These are phyloP conservation scores for Papilio machaon DNA, from an alignment of 1,140 invertebrate genomes.

Conservation along the genomic window DNA sequence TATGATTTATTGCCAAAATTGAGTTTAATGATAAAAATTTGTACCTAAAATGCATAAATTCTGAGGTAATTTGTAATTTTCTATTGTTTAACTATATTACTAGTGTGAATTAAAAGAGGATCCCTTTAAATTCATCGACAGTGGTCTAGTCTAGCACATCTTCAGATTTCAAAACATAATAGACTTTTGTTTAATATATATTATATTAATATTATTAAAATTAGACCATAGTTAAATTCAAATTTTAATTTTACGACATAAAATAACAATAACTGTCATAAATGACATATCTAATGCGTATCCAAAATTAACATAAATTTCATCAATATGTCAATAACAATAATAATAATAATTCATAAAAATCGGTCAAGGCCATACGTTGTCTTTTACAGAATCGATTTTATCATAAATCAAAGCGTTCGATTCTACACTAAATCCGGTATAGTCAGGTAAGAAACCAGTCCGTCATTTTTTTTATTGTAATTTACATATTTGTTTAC, in stretches of 20 bases:
- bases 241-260: neutral
- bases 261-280: conserved; percentile 24
- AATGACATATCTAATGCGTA: conserved; percentile 11
- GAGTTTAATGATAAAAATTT: no score
- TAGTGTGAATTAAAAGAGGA: no score
- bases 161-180: no score
- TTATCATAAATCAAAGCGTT: neutral
- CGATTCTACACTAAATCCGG: neutral
- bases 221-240: neutral
- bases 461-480: neutral
- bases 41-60: no score
- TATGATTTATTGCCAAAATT: no score
- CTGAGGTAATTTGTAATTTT: no score
- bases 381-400: conserved; percentile 7
- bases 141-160: no score
- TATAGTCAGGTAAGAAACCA: neutral
- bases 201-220: neutral
- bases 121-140: no score
- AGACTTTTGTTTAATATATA: no score
- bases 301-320: neutral
- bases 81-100: no score
- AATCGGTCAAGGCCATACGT: conserved; percentile 18
- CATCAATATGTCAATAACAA: neutral
- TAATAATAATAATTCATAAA: conserved; percentile 15
- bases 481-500: conserved; percentile 11